These are phyloP conservation scores for Delia radicum DNA, from an alignment of 1,140 invertebrate species.

Conservation along the genomic window DNA sequence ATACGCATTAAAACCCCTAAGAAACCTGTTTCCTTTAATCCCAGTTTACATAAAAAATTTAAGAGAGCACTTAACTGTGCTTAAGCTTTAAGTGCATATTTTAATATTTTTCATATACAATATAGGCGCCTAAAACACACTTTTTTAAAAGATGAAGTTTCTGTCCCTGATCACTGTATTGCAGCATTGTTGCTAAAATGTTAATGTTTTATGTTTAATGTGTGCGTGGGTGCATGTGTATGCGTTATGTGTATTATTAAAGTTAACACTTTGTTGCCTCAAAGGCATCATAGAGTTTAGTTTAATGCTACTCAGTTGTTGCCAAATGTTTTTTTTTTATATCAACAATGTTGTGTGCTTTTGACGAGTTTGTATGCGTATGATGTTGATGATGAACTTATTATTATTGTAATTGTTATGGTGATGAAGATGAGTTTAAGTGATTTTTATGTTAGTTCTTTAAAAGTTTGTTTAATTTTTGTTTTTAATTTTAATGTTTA, in stretches of 20 bases:
- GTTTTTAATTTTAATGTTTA: neutral
- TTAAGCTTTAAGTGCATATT: too few species aligned
- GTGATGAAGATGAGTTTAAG: constrained; percentile 4
- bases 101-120: too few species aligned
- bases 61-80: too few species aligned
- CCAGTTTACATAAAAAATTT: too few species aligned
- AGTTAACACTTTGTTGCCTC: constrained; percentile 15
- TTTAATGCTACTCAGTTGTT: neutral
- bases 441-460: constrained; percentile 16
- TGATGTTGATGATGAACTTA: constrained; percentile 16
- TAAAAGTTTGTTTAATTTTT: neutral
- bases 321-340: neutral
- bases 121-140: too few species aligned
- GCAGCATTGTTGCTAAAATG: constrained; percentile 18
- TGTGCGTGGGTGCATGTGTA: neutral
- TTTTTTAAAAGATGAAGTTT: too few species aligned
- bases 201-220: neutral
- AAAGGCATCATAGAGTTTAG: neutral
- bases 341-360: constrained; percentile 11
- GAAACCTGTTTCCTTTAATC: too few species aligned
- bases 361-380: neutral
- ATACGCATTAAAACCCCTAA: too few species aligned
- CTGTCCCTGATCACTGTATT: too few species aligned
- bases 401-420: constrained; percentile 8
- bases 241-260: neutral